Base-by-base conservation (phyloP, 2,797 vertebrate genomes). In the Amazonetta brasiliensis region DNA sequence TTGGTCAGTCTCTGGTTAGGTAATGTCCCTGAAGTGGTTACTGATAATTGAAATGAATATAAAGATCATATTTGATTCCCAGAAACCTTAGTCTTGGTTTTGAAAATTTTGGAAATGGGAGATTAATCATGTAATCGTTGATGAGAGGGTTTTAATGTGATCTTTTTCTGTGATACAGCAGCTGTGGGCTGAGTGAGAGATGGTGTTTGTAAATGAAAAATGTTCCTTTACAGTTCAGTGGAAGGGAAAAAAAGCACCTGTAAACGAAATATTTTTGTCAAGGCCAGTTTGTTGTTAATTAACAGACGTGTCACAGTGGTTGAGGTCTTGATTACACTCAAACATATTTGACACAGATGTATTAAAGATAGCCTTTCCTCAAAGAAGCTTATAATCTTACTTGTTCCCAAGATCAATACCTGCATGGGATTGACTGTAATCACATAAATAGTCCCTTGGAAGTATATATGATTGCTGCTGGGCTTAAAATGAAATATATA, bases 341-440 rank as follows among this genome's bases (percentile, higher is more conserved):
- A 39, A 41, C 50, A 39, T 81, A 41, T 92, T 86, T 74, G 68
- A 58, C 76, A 55, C 76, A 83, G 67, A 37, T 55, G 58, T 75
- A 55, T 89, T 93, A 75, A 94, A 91, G 84, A 78, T 58, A 78
- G 82, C 30, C 50, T 84, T 69, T 69, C 44, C 62, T 87, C 41
- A 58, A 91, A 95, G 87, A 72, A 76, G 87, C 62, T 95, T 95
- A 87, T 37, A 33, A 28, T 92, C 89, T 68, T 85, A 77, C 56
- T 92, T 92, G 76, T 94, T 92, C 77, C 83, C 62, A n/a, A 10
- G 67, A 46, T 89, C 52, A 23, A 35, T 87, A 89, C 43, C 6
- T 66, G 79, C 25, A 2, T 48, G 69, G 56, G 75, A 91, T 93
- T 95, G 88, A 72, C 69, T 31, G 62, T 82, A 75, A 41, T 87